These are phyloP conservation scores for Strix uralensis DNA, from an alignment of 2,113 vertebrate species.

Conservation along the genomic window DNA sequence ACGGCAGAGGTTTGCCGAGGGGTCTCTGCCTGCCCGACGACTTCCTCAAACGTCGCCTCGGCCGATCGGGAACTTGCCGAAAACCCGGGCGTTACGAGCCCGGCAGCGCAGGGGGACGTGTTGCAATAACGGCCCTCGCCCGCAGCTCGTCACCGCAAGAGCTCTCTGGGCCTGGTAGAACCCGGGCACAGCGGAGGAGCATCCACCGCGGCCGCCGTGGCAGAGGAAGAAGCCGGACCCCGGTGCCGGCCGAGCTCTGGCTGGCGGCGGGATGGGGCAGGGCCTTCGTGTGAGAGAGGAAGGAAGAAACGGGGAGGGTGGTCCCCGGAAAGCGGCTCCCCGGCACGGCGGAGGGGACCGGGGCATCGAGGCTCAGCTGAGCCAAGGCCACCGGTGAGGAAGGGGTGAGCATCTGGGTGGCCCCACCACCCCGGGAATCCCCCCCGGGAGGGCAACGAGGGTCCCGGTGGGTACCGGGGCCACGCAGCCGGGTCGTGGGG, in stretches of 20 bases:
- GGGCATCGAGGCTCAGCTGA: fast-evolving
- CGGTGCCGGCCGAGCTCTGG: neutral
- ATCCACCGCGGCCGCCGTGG: fast-evolving
- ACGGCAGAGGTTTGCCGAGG: neutral
- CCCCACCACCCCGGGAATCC: neutral
- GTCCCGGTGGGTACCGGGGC: neutral
- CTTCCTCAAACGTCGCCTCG: neutral
- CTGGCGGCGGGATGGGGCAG: neutral
- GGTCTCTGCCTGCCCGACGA: neutral
- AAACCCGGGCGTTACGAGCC: neutral
- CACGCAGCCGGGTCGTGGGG: fast-evolving
- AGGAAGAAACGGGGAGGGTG: neutral
- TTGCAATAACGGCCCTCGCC: neutral
- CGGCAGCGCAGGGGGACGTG: neutral
- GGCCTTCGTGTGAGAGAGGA: neutral
- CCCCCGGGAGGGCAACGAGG: neutral
- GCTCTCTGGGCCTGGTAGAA: neutral
- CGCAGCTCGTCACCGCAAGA: neutral
- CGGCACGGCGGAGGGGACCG: neutral
- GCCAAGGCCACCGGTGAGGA: neutral
- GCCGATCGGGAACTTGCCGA: neutral
- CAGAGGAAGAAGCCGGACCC: neutral
- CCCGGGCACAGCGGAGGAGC: neutral
- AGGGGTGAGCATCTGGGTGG: neutral
- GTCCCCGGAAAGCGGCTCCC: neutral